These are phyloP conservation scores for Chrysocyon brachyurus DNA, from an alignment of 2,797 vertebrate genomes.

Conservation along the genomic window DNA sequence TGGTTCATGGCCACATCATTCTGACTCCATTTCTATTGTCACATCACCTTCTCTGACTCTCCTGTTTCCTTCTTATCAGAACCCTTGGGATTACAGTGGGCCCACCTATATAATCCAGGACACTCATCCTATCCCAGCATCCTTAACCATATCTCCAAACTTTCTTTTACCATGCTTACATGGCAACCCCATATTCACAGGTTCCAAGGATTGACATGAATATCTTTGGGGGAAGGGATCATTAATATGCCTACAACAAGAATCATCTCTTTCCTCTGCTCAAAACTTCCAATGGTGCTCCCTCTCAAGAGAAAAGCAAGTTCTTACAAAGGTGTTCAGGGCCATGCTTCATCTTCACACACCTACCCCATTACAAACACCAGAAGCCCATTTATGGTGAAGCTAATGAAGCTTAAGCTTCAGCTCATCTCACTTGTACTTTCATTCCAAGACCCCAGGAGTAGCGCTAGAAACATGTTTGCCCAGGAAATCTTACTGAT, in stretches of 20 bases:
- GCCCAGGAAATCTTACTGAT: not conserved
- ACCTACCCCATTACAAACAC: not conserved
- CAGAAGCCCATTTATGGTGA: too few species aligned
- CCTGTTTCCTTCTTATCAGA: not conserved
- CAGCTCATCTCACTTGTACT: not conserved
- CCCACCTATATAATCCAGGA: not conserved
- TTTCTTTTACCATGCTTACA: not conserved
- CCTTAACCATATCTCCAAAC: not conserved
- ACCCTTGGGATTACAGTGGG: not conserved
- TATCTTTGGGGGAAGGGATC: not conserved
- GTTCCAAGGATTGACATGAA: not conserved
- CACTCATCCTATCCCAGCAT: not conserved
- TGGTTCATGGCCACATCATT: not conserved
- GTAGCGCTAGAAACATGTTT: not conserved
- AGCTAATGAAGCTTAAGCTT: not conserved
- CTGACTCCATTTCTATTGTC: not conserved
- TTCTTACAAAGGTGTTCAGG: not conserved
- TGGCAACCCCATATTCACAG: not conserved
- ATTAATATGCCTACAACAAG: not conserved
- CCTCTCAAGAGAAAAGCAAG: not conserved
- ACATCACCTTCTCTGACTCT: not conserved
- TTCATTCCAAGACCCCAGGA: not conserved
- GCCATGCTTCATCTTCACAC: not conserved
- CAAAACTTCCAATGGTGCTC: not conserved
- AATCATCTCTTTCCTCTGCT: not conserved